Base-by-base conservation (phyloP, 2,113 vertebrate genomes). In the Dolichotis patagonum region DNA sequence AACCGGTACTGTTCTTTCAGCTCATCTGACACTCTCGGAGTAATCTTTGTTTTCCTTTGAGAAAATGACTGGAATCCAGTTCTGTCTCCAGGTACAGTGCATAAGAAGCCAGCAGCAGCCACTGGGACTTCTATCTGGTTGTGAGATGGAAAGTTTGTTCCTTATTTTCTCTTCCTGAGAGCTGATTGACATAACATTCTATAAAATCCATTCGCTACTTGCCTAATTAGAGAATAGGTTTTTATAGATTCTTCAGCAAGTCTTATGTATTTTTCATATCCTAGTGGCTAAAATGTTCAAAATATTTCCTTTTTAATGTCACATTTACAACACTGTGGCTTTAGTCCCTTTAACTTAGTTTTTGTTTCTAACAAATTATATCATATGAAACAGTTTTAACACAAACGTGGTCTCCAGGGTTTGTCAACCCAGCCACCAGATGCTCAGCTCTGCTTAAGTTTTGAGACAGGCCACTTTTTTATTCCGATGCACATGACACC, bases 271-370 rank as follows among this genome's bases (percentile, higher is more conserved):
- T 95, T 87, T 84, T 88, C 52, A 82, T 75, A 82, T 65, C 17
- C 20, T 56, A 9, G 49, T 84, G 43, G 92, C 63, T 85, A 67
- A 85, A 96, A 95, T 97, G 95, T 92, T 97, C 90, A 87, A 96
- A 97, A 28, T 90, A 82, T 65, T 62, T 90, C 71, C 91, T 96
- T 96, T 85, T 49, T 73, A 26, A 0, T 85, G 93, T 22, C 17
- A 85, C 60, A 43, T 85, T 82, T 77, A 41, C 88, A 92, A 2
- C n/a, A 83, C 88, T 32, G 1, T 58, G 3, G 22, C 38, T 60
- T 85, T 85, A 43, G 75, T 89, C 77, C 92, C 83, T 93, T 80
- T 54, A 62, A 52, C 17, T 85, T 88, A 78, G 16, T 19, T 58
- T 85, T 83, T 41, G 28, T 85, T 75, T 92, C 69, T 92, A 82